Evolutionary conservation across 1,140 invertebrate species (phyloP).

Genomic region (Drosophila tropicalis): DNA sequence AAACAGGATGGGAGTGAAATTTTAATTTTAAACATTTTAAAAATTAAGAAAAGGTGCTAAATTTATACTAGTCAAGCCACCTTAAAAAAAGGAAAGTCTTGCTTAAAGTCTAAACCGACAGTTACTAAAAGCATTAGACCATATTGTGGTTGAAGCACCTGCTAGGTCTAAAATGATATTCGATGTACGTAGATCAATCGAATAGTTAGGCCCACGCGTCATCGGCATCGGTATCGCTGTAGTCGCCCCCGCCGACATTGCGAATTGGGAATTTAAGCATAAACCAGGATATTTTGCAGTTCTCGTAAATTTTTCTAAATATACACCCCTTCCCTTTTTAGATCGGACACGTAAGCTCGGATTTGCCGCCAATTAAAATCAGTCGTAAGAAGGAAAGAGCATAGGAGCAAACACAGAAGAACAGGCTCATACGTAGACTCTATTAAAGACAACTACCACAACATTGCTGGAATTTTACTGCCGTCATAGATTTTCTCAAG

Average conservation of each 20-base stretch:
- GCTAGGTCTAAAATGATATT: not conserved
- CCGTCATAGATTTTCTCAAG: conserved; percentile 83
- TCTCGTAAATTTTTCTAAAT: not conserved
- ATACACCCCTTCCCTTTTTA: not conserved
- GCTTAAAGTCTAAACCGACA: too few species aligned
- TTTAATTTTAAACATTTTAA: too few species aligned
- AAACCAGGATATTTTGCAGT: not conserved
- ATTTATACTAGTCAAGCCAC: too few species aligned
- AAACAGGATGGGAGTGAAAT: too few species aligned
- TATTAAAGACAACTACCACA: conserved; percentile 24
- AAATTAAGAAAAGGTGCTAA: too few species aligned
- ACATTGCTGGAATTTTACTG: conserved; percentile 40
- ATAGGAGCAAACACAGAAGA: not conserved
- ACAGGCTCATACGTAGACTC: not conserved
- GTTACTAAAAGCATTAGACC: not conserved
- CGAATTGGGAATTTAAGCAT: conserved; percentile 1
- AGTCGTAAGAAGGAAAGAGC: not conserved
- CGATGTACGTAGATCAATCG: not conserved
- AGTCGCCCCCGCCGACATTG: conserved; percentile 5
- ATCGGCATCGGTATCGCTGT: not conserved
- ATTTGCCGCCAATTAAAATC: not conserved
- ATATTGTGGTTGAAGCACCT: too few species aligned
- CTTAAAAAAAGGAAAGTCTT: too few species aligned
- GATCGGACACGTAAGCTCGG: not conserved
- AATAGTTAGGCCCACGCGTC: not conserved